Base-by-base conservation (phyloP, 2,797 vertebrate genomes). In the Danio tinwini region DNA sequence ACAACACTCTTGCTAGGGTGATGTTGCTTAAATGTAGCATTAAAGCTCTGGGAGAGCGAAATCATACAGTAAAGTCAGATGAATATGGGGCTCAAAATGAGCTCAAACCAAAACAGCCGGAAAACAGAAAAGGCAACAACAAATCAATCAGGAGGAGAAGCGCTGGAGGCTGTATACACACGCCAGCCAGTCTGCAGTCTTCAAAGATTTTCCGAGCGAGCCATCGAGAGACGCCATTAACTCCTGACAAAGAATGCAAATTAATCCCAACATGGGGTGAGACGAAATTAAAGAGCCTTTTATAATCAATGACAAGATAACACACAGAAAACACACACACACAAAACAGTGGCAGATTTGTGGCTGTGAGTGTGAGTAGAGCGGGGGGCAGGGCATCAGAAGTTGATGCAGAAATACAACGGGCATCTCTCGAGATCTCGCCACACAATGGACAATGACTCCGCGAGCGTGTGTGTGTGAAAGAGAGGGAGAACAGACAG, bases 191-290 rank as follows among this genome's bases (percentile, higher is more conserved):
- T 97, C 96, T 95, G 94, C 94, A 95, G 96, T 98, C 96, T 97
- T 98, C 97, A 97, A 98, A 97, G 96, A 98, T 96, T 98, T 94
- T 97, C 95, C 95, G 95, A 96, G 96, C 93, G 93, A 97, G 95
- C 96, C 94, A 94, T 94, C 95, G 85, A 91, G 90, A 90, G 92
- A 98, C 96, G 97, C 96, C 96, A 99, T 99, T 99, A 98, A 98
- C 96, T 98, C 97, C 96, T 97, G 96, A 98, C 96, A 98, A 98
- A 98, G 95, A 98, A 98, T 96, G 96, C 96, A 98, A 98, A 98
- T 98, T 96, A 97, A 98, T 97, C 95, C 94, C 95, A 94, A 97
- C 96, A 97, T 98, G 97, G 96, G 97, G 96, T 95, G 96, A 95
- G 95, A 96, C 94, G 95, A 95, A 97, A 98, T 98, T 98, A 98